Evolutionary conservation across 2,888 invertebrate species (phyloP).

Genomic region (Ichneumon xanthorius): DNA sequence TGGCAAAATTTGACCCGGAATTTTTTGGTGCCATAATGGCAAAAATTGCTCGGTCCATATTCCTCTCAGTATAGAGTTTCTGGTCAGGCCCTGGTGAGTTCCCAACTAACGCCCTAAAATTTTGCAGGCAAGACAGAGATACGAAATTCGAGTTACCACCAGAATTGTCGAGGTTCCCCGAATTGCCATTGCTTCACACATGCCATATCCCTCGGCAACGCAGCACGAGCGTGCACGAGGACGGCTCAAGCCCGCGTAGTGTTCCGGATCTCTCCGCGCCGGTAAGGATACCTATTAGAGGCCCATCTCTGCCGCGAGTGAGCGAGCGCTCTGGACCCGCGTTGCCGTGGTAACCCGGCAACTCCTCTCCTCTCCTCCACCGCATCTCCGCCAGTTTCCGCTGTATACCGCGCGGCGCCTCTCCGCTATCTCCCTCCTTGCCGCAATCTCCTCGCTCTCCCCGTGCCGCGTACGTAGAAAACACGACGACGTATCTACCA

Average conservation of each 20-base stretch:
- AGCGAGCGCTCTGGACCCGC: slow-evolving; percentile 73
- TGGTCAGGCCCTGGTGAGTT: too few species aligned
- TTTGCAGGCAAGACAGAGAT: too few species aligned
- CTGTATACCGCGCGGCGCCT: slow-evolving; percentile 23
- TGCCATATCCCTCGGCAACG: slow-evolving; percentile 9
- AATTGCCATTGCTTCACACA: slow-evolving; percentile 38
- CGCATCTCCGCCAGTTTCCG: slow-evolving; percentile 52
- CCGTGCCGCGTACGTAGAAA: slow-evolving; percentile 43
- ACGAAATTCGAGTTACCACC: too few species aligned
- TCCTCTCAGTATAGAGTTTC: too few species aligned
- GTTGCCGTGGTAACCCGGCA: slow-evolving; percentile 83
- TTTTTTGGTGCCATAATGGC: too few species aligned
- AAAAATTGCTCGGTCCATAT: too few species aligned
- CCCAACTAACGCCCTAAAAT: too few species aligned
- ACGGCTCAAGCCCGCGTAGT: slow-evolving; percentile 11
- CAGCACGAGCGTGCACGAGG: neutral
- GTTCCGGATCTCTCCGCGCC: slow-evolving; percentile 61
- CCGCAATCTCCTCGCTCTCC: slow-evolving; percentile 29
- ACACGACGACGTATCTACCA: slow-evolving; percentile 38
- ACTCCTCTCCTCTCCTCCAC: slow-evolving; percentile 59
- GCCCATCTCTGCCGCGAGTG: slow-evolving; percentile 75
- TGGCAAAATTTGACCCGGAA: too few species aligned
- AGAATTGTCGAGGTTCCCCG: neutral
- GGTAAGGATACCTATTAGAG: slow-evolving; percentile 83
- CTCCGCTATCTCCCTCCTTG: slow-evolving; percentile 40